A percentile compares a stretch with the other conserved stretches of the same genome.
Evolutionary conservation across 2,888 invertebrate species (phyloP).

Genomic region (Apamea crenata): DNA sequence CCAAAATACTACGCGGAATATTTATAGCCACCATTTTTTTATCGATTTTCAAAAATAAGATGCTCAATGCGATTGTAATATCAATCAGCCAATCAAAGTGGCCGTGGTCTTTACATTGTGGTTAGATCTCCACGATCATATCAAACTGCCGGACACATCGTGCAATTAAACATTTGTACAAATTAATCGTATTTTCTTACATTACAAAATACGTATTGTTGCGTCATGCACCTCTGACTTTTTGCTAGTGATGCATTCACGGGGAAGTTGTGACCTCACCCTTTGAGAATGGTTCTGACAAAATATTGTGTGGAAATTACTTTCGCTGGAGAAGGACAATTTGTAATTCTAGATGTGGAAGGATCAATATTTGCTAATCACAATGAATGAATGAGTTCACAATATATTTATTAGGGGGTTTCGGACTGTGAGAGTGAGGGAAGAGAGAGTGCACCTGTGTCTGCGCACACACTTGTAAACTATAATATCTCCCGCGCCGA

Average conservation of each 20-base stretch:
- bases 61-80: neutral
- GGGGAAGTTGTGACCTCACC: conserved; percentile 55
- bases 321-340: neutral
- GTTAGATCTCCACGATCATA: neutral
- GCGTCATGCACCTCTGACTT: conserved; percentile 31
- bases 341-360: neutral
- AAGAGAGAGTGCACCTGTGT: neutral
- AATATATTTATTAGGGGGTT: neutral
- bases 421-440: neutral
- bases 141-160: conserved; percentile 23
- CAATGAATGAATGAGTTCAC: neutral
- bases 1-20: neutral
- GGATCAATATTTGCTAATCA: neutral
- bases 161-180: conserved; percentile 28
- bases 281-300: neutral
- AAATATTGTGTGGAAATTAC: neutral
- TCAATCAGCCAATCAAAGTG: neutral
- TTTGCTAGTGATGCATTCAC: conserved; percentile 28
- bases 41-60: neutral
- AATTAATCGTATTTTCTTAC: conserved; percentile 20
- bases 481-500: neutral
- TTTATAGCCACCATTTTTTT: neutral
- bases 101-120: conserved; percentile 5
- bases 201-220: conserved; percentile 38
- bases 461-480: neutral